Base-by-base conservation (phyloP, 2,113 vertebrate species). In the Paramormyrops kingsleyae region DNA sequence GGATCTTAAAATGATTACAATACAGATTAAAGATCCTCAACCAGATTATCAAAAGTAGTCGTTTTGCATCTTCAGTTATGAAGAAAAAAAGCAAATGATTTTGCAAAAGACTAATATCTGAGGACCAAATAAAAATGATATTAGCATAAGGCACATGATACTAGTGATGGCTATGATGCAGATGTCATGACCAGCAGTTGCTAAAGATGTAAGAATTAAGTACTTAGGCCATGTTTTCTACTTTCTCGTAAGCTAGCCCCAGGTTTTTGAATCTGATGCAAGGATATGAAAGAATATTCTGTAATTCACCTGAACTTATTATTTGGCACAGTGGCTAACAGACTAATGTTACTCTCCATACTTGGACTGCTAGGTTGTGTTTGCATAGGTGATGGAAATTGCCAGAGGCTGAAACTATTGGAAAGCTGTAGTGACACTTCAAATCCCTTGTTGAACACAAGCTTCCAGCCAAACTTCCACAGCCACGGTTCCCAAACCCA, bases 211-310 rank as follows among this genome's bases (percentile, higher is more conserved):
- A 56, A 87, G 8, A 27, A 70, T 53, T 56, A 87, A 35, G 85
- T 53, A 87, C 50, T 15, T 31, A 35, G 85, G 31, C 15, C 31
- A n/a, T 24, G n/a, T 19, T 19, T 56, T 53, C 15, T 87, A 53
- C 50, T 56, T 27, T 27, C 27, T 87, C 2, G 17, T 87, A 87
- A 87, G 31, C 44, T 84, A 10, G 44, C 83, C 44, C 50, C 85
- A 42, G 85, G 50, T 4, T 87, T 56, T 31, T 87, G 27, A 53
- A 53, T 42, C 85, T 87, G 85, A 87, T 87, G 85, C 85, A 87
- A 87, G 85, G 27, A 53, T 13, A 53, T 87, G 85, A 87, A 87
- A 87, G 27, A 53, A 31, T 27, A 53, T 19, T 31, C 50, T 87
- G 10, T 35, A 39, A 53, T 19, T 87, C 85, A 87, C 85, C 85